phyloP scores from a whole-genome alignment of 2,797 vertebrate species.

The Catostomus latipinnis region DNA sequence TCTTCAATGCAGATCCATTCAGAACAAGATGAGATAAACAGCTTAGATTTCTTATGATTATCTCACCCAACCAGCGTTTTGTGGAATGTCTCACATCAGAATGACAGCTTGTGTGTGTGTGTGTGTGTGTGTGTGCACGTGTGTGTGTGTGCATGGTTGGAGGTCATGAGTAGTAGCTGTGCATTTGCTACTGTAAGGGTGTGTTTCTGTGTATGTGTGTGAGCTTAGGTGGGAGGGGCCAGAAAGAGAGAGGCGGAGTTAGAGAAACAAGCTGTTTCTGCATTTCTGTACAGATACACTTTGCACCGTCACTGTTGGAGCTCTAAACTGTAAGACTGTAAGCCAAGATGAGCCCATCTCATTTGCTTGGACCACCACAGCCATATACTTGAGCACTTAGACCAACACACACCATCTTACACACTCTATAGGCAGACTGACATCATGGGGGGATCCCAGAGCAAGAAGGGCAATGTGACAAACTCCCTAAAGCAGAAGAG shows the following conservation, averaged over 20 bases:
- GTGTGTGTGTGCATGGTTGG: neutral
- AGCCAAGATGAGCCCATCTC: slow-evolving; percentile 26
- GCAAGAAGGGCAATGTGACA: slow-evolving; percentile 56
- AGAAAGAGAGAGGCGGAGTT: neutral
- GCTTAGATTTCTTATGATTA: slow-evolving; percentile 17
- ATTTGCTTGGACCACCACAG: slow-evolving; percentile 13
- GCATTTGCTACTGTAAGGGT: too few species aligned
- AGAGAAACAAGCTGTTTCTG: slow-evolving; percentile 37
- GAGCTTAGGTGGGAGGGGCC: slow-evolving; percentile 22
- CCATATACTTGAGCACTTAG: neutral
- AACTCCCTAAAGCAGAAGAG: slow-evolving; percentile 46
- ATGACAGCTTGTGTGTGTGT: slow-evolving; percentile 9
- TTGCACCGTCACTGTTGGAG: slow-evolving; percentile 53
- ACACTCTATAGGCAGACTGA: neutral
- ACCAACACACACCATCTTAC: slow-evolving; percentile 28
- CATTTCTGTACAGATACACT: slow-evolving; percentile 41
- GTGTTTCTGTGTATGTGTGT: too few species aligned
- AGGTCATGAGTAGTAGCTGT: too few species aligned
- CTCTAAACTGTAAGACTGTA: slow-evolving; percentile 1
- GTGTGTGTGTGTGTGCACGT: slow-evolving; percentile 5
- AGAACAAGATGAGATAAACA: slow-evolving; percentile 17
- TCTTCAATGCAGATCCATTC: slow-evolving; percentile 19
- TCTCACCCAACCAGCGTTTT: neutral
- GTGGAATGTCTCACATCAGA: slow-evolving; percentile 25
- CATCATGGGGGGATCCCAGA: slow-evolving; percentile 64